Conservation (phyloP, 2,113 vertebrate genomes). For the Isichthys henryi region DNA sequence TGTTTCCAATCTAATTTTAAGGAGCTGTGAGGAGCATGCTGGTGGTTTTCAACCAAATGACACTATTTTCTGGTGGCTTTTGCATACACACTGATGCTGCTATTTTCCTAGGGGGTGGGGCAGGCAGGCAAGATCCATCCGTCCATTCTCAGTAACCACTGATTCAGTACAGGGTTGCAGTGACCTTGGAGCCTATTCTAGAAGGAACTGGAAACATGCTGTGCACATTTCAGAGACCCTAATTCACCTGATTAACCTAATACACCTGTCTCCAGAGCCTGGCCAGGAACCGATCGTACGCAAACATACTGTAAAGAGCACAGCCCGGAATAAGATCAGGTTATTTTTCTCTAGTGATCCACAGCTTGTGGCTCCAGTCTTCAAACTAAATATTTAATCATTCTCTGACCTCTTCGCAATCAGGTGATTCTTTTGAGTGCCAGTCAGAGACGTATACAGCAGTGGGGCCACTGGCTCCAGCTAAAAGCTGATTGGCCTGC, state of each 20-base stretch:
- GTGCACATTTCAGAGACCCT: neutral
- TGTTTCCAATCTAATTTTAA: neutral
- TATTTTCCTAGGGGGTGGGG: neutral
- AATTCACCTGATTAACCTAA: neutral
- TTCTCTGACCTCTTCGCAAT: neutral
- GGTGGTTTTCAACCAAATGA: neutral
- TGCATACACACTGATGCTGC: neutral
- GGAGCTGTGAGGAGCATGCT: neutral
- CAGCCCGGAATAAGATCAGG: neutral
- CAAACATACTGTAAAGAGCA: neutral
- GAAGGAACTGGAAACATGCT: neutral
- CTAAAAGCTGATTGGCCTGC: neutral
- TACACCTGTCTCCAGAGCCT: neutral
- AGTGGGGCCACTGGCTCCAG: neutral
- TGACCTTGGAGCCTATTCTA: neutral
- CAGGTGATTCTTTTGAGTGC: neutral
- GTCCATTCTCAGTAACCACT: neutral
- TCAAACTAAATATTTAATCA: neutral
- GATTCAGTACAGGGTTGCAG: neutral
- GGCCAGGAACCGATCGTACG: neutral
- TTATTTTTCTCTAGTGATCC: neutral
- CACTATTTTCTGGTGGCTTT: neutral
- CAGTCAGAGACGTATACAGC: neutral
- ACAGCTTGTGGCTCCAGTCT: neutral
- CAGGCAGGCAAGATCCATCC: neutral